These are phyloP conservation scores for Crenuchus spilurus DNA, from an alignment of 2,797 vertebrate genomes.

Conservation along the genomic window DNA sequence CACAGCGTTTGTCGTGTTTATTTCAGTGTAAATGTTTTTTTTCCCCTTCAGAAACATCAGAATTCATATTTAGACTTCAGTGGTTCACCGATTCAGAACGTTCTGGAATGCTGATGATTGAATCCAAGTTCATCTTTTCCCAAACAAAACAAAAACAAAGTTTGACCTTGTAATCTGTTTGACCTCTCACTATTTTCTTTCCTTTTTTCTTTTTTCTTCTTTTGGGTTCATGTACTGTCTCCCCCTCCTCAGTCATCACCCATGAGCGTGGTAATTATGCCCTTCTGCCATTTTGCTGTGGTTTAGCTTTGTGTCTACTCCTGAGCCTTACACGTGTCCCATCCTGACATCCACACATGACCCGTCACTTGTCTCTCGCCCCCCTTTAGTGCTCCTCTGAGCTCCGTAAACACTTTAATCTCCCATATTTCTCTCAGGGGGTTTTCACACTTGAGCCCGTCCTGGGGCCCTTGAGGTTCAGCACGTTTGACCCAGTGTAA, in stretches of 20 bases:
- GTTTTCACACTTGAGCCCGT: too few relatives aligned
- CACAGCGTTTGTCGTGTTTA: too few relatives aligned
- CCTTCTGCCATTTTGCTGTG: conserved; percentile 81
- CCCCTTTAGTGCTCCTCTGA: not conserved
- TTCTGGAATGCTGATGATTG: conserved; percentile 42
- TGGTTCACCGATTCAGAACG: not conserved
- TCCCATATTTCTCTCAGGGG: conserved; percentile 17
- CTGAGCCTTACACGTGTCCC: conserved; percentile 67
- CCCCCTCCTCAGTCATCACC: conserved; percentile 92
- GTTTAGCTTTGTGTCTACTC: conserved; percentile 84
- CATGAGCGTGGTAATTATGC: conserved; percentile 97
- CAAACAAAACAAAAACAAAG: conserved; percentile 38
- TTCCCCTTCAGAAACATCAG: not conserved
- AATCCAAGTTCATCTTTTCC: conserved; percentile 47
- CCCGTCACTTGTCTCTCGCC: conserved; percentile 30
- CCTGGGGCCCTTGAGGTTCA: too few relatives aligned
- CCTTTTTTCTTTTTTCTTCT: conserved; percentile 76
- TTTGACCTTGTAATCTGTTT: conserved; percentile 74
- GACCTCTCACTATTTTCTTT: conserved; percentile 72
- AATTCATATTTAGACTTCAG: not conserved
- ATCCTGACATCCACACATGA: not conserved
- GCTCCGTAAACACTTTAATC: conserved; percentile 13
- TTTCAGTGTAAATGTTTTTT: too few relatives aligned
- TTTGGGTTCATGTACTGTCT: conserved; percentile 84
- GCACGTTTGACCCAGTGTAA: too few relatives aligned